Conservation (phyloP, 2,797 vertebrate species). For the Orestias chungarensis region DNA sequence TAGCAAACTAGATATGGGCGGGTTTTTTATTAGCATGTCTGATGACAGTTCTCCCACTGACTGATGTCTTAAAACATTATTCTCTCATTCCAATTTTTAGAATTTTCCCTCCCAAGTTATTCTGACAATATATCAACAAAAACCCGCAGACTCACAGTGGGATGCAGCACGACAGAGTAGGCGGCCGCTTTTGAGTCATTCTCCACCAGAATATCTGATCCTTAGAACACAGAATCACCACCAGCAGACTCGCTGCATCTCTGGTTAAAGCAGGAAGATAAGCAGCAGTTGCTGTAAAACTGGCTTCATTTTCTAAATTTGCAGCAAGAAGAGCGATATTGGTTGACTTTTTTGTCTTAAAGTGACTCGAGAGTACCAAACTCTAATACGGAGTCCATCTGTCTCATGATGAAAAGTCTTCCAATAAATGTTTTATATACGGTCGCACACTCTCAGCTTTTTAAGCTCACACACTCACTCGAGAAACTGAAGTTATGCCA, state of each 20-base stretch:
- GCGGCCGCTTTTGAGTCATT: conserved; percentile 22
- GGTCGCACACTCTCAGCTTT: conserved; percentile 36
- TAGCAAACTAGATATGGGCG: neutral
- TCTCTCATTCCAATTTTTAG: neutral
- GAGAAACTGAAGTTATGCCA: conserved; percentile 27
- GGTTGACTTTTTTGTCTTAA: conserved; percentile 12
- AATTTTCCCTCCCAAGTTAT: neutral
- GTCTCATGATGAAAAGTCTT: no score
- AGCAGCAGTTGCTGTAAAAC: neutral
- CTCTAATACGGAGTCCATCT: conserved; percentile 16
- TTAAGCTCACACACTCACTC: conserved; percentile 10
- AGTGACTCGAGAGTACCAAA: conserved; percentile 6
- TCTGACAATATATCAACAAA: neutral
- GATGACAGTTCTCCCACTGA: neutral
- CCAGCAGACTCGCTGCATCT: neutral
- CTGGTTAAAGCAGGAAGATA: neutral
- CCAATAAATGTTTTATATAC: conserved; percentile 8
- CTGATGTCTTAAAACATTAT: neutral
- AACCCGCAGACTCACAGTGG: conserved; percentile 9
- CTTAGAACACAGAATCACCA: neutral
- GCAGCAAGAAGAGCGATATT: neutral
- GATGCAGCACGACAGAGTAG: conserved; percentile 20
- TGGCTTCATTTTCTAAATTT: neutral
- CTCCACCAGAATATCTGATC: neutral
- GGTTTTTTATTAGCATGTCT: neutral